These are phyloP conservation scores for Lycophotia porphyrea DNA, from an alignment of 2,888 invertebrate species.

Conservation along the genomic window DNA sequence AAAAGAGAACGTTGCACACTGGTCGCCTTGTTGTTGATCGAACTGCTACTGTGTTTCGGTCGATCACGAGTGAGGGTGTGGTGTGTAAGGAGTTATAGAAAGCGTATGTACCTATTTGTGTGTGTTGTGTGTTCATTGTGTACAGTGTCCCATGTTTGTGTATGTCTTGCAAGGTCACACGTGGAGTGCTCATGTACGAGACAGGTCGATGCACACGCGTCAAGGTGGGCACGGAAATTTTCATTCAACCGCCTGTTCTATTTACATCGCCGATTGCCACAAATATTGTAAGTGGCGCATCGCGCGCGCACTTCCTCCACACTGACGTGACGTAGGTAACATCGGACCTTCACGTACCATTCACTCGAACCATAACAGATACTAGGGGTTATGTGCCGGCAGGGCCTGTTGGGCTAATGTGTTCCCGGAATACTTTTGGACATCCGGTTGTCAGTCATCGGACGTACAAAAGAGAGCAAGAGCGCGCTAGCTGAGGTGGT, in stretches of 20 bases:
- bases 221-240: constrained; percentile 87
- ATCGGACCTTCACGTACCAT: constrained; percentile 79
- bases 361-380: constrained; percentile 59
- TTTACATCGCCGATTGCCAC: constrained; percentile 84
- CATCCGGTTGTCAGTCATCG: constrained; percentile 77
- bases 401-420: constrained; percentile 42
- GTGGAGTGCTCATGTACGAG: constrained; percentile 80
- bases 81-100: constrained; percentile 67
- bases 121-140: constrained; percentile 75
- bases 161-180: constrained; percentile 87
- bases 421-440: constrained; percentile 81
- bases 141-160: constrained; percentile 78
- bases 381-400: constrained; percentile 57
- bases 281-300: constrained; percentile 82
- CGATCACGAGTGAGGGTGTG: constrained; percentile 46
- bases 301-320: constrained; percentile 85
- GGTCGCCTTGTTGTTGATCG: constrained; percentile 48
- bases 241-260: constrained; percentile 88
- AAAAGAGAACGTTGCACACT: constrained; percentile 68
- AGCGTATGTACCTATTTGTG: constrained; percentile 79
- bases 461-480: constrained; percentile 66
- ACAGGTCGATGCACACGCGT: constrained; percentile 88
- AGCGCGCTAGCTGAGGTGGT: constrained; percentile 45
- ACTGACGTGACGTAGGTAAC: constrained; percentile 80
- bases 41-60: constrained; percentile 39